Evolutionary conservation across 2,113 vertebrate species (phyloP).

Genomic region (Pseudopodoces humilis): DNA sequence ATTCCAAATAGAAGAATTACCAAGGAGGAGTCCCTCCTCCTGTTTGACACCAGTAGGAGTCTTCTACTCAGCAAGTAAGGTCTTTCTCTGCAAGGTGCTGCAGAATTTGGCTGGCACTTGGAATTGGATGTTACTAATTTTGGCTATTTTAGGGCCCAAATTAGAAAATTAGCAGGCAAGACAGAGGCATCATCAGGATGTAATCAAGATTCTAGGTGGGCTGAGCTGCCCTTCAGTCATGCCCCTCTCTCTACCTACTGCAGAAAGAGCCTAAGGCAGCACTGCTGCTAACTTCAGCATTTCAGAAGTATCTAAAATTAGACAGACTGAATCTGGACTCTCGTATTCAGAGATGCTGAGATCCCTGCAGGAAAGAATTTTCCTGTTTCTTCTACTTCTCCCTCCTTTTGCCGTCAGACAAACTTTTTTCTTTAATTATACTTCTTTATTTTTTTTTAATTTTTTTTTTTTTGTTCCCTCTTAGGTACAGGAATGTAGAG

Average conservation of each 20-base stretch:
- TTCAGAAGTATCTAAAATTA: neutral
- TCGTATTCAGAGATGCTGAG: neutral
- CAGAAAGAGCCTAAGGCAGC: neutral
- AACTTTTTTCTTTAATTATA: neutral
- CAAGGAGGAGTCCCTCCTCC: neutral
- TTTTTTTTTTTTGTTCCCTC: neutral
- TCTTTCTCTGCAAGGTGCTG: neutral
- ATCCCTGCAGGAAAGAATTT: neutral
- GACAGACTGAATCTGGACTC: neutral
- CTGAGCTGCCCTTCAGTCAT: neutral
- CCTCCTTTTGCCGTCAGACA: neutral
- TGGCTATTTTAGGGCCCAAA: neutral
- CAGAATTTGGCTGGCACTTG: neutral
- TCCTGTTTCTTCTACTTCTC: neutral
- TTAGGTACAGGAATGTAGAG: neutral
- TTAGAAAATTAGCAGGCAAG: neutral
- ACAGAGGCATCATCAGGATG: neutral
- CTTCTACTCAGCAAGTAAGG: neutral
- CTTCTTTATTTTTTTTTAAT: neutral
- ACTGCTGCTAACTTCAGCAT: neutral
- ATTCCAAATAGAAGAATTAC: neutral
- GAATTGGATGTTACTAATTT: neutral
- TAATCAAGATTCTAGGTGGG: neutral
- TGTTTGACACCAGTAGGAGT: neutral
- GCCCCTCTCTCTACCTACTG: neutral